These are phyloP conservation scores for Drosophila watanabei DNA, from an alignment of 1,140 invertebrate genomes.

Conservation along the genomic window DNA sequence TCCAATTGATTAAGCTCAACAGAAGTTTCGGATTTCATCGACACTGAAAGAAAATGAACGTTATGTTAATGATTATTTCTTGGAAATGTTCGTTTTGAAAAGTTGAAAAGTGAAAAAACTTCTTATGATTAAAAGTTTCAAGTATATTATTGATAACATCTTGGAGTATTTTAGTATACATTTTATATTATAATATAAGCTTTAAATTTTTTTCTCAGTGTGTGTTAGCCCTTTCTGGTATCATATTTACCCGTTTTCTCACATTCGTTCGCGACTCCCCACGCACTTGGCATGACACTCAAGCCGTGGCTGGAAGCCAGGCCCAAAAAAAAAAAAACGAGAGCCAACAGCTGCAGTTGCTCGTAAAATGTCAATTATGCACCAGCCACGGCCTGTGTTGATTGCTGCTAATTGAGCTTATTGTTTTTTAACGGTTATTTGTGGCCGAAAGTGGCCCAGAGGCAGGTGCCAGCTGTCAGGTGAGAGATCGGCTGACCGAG, in stretches of 20 bases:
- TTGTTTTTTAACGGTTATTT: conserved; percentile 73
- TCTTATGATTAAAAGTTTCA: too few species aligned
- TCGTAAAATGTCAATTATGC: conserved; percentile 75
- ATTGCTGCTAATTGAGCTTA: conserved; percentile 76
- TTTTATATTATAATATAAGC: too few species aligned
- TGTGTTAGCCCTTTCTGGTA: conserved; percentile 1
- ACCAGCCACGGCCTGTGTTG: conserved; percentile 43
- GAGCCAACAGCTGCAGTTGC: conserved; percentile 59
- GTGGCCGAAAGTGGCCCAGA: conserved; percentile 8
- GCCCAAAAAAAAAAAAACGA: conserved; percentile 21
- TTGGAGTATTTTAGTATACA: background rate
- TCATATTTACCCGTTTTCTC: conserved; percentile 51
- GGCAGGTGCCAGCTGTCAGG: conserved; percentile 57
- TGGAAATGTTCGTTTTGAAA: background rate
- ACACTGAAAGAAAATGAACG: conserved; percentile 1
- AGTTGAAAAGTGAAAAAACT: background rate
- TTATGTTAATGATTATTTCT: background rate
- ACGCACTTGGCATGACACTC: conserved; percentile 76
- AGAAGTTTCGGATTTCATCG: conserved; percentile 71
- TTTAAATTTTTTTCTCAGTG: background rate
- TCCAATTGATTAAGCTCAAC: conserved; percentile 68
- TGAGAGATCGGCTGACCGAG: conserved; percentile 10
- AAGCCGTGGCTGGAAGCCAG: conserved; percentile 41
- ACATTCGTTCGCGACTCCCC: conserved; percentile 61
- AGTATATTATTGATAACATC: too few species aligned